Evolutionary conservation across 2,797 vertebrate species (phyloP).

Genomic region (Phoeniculus purpureus): DNA sequence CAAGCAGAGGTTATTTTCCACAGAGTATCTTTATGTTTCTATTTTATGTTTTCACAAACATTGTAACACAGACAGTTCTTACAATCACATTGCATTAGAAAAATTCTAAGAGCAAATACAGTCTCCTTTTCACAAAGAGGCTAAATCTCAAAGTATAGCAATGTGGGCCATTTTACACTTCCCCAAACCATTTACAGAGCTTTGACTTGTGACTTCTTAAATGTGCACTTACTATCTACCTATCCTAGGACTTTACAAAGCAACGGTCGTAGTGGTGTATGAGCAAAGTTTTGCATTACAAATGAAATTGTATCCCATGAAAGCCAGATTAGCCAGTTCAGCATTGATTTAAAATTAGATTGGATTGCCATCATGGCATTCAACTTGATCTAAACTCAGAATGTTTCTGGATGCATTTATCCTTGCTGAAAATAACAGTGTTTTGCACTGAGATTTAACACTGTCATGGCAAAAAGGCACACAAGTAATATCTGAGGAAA

Average conservation of each 20-base stretch:
- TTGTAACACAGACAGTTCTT: background rate
- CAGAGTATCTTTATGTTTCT: background rate
- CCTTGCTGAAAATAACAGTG: conserved; percentile 64
- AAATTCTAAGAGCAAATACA: background rate
- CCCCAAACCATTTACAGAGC: background rate
- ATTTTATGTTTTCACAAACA: background rate
- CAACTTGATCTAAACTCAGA: conserved; percentile 59
- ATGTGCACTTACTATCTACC: background rate
- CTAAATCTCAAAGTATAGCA: background rate
- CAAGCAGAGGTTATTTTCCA: background rate
- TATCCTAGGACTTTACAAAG: background rate
- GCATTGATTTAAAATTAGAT: conserved; percentile 25
- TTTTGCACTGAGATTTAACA: conserved; percentile 67
- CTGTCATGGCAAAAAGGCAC: conserved; percentile 56
- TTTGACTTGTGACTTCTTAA: conserved; percentile 7
- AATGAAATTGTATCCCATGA: conserved; percentile 28
- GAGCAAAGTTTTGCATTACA: conserved; percentile 42
- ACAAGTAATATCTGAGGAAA: conserved; percentile 65
- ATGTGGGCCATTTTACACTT: background rate
- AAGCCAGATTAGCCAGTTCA: conserved; percentile 40
- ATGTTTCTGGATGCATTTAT: conserved; percentile 67
- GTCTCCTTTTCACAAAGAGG: background rate
- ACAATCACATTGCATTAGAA: background rate
- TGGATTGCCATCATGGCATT: conserved; percentile 52
- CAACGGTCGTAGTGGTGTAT: background rate